phyloP scores from a whole-genome alignment of 2,113 vertebrate genomes.

The Suncus etruscus region DNA sequence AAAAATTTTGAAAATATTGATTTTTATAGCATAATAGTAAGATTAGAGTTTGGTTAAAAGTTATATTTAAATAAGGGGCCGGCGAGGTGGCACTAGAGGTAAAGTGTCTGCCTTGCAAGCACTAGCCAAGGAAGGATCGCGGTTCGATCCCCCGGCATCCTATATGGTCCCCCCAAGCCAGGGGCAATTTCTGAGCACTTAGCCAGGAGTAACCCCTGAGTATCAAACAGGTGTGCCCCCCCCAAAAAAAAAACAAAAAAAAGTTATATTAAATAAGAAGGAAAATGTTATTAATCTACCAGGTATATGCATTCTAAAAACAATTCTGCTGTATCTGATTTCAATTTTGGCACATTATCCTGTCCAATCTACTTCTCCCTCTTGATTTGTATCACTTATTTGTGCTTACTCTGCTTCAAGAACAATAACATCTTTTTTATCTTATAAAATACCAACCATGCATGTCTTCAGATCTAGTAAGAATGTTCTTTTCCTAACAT shows the following conservation, averaged over 20 bases:
- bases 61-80: not conserved
- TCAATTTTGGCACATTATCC: not conserved
- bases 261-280: not conserved
- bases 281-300: constrained; percentile 1
- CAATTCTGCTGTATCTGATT: not conserved
- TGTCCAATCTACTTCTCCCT: not conserved
- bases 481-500: not conserved
- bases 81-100: too few species aligned
- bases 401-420: not conserved
- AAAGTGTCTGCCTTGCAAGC: too few species aligned
- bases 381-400: not conserved
- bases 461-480: not conserved
- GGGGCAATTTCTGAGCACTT: too few species aligned
- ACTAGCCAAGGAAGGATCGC: too few species aligned
- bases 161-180: too few species aligned
- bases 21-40: not conserved
- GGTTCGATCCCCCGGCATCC: too few species aligned
- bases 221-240: too few species aligned
- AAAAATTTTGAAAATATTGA: not conserved
- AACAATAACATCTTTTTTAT: not conserved
- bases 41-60: not conserved
- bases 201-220: too few species aligned
- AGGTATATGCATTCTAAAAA: not conserved
- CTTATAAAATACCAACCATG: not conserved
- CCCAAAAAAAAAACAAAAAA: too few species aligned